These are phyloP conservation scores for Gobionotothen gibberifrons DNA, from an alignment of 2,797 vertebrate genomes.

Conservation along the genomic window DNA sequence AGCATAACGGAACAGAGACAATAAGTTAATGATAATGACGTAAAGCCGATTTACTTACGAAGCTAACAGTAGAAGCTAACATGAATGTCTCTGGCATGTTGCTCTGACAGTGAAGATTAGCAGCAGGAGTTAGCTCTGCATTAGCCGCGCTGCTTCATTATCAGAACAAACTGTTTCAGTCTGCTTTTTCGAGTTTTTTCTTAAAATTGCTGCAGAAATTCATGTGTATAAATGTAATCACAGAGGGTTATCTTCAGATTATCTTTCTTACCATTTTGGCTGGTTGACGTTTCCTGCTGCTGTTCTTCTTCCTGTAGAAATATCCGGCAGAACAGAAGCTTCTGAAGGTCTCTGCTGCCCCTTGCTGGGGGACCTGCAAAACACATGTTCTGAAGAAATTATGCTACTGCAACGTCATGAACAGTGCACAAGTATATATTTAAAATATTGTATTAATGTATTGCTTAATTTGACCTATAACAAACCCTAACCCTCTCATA, in stretches of 20 bases:
- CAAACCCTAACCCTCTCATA: too few species aligned
- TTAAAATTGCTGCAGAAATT: not conserved
- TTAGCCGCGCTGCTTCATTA: not conserved
- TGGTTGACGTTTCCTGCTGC: conserved; percentile 20
- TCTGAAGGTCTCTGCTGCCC: conserved; percentile 19
- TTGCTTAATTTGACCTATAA: not conserved
- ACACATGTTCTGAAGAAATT: not conserved
- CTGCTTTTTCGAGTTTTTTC: too few species aligned
- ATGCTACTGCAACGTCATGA: too few species aligned
- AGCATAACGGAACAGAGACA: too few species aligned
- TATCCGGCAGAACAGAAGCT: not conserved
- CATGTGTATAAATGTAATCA: not conserved
- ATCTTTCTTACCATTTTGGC: conserved; percentile 53
- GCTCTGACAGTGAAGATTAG: not conserved
- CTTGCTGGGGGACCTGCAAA: not conserved
- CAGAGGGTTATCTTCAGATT: not conserved
- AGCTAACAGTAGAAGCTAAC: not conserved
- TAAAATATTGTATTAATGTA: not conserved
- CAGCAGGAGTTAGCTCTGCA: not conserved
- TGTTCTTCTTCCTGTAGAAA: conserved; percentile 56
- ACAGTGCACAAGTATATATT: too few species aligned
- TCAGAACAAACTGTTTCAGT: not conserved
- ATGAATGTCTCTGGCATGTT: not conserved
- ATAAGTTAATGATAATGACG: too few species aligned
- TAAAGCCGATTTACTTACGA: too few species aligned